Evolutionary conservation across 2,113 vertebrate species (phyloP).

Genomic region (Forbesichthys papilliferus): DNA sequence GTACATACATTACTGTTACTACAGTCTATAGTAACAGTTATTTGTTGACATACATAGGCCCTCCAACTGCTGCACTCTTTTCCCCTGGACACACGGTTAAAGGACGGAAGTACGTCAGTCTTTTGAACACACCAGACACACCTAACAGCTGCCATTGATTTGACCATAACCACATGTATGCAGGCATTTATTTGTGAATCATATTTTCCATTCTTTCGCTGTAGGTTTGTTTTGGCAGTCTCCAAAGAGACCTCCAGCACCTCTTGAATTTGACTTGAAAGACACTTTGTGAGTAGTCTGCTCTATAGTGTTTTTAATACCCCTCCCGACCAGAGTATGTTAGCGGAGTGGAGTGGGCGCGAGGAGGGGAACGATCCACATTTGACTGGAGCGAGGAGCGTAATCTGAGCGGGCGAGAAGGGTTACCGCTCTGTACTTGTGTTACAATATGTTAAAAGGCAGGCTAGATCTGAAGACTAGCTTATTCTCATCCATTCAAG

Average conservation of each 20-base stretch:
- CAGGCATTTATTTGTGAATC: not conserved
- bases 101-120: slow-evolving; percentile 92
- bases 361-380: no score
- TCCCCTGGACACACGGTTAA: slow-evolving; percentile 92
- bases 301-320: not conserved
- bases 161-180: not conserved
- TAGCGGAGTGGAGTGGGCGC: no score
- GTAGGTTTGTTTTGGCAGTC: slow-evolving; percentile 99
- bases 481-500: no score
- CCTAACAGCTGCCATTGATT: not conserved
- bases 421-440: no score
- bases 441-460: no score
- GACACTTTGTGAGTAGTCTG: slow-evolving; percentile 88
- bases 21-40: not conserved
- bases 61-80: slow-evolving; percentile 95
- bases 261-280: slow-evolving; percentile 89
- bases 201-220: slow-evolving; percentile 38
- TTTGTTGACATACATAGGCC: slow-evolving; percentile 73
- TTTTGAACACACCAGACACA: not conserved
- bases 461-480: no score
- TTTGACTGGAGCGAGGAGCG: no score
- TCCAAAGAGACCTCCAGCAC: slow-evolving; percentile 92
- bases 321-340: no score
- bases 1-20: not conserved
- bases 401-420: no score